Evolutionary conservation across 2,113 vertebrate genomes (phyloP), one percentile per base, ranked within the genome.

Genomic region (Melospiza georgiana): DNA sequence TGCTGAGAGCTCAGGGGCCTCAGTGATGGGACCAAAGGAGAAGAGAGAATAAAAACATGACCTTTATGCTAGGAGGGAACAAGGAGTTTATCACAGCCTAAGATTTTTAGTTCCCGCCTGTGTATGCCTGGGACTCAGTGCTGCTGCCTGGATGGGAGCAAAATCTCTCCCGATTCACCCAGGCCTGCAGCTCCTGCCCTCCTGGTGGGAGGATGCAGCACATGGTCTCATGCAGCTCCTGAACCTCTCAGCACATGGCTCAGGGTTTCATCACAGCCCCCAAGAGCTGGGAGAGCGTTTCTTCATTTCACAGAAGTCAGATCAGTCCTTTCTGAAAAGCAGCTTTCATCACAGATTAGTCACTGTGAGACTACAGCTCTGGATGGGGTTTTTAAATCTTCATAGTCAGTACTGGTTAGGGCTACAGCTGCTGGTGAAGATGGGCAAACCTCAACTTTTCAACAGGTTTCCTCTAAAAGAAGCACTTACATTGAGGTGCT

Each of bases 111-210:
- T 35, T 43, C 44, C 67, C 79, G 49, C 67, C 61, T 10, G 1
- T 11, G 21, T 44, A 30, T 2, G 6, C 25, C 72, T 22, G 55
- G 57, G 48, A 78, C 24, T 24, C n/a, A 12, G 1, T 0, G 1
- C 55, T 28, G 51, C 19, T 71, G 51, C 41, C 61, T 62, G 51
- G 15, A 16, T 13, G 30, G 62, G 37, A 35, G 24, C 1, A 5
- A 79, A n/a, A 75, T 31, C 66, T 48, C 33, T 43, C 27, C 72
- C 24, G 33, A 15, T 73, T 24, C 54, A 52, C 21, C 44, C 59
- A 68, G 63, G 31, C 23, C 84, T 76, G 43, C 25, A 67, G 11
- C 22, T 37, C 66, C 28, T 66, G 37, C 35, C 35, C 43, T 85
- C 18, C 76, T 21, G 30, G 7, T 57, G 37, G 30, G 35, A 54